Percentiles rank a stretch among this genome's conserved stretches.
phyloP scores from a whole-genome alignment of 2,113 vertebrate genomes.

The Nothobranchius kuhntae region DNA sequence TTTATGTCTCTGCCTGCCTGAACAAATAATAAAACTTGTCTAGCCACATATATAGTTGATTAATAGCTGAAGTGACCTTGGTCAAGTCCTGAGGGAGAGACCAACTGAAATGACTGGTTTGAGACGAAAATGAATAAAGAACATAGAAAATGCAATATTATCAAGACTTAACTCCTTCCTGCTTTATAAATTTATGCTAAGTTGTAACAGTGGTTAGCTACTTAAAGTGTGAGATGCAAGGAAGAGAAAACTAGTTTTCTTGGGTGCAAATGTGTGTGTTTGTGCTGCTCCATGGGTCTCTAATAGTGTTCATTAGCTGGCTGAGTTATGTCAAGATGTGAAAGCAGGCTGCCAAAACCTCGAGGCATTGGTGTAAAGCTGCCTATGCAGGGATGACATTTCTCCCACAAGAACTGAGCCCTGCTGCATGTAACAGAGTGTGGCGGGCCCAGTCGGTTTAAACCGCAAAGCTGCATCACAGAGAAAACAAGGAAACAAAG shows the following conservation, averaged over 20 bases:
- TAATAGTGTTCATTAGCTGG: slow-evolving; percentile 60
- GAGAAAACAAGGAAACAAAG: slow-evolving; percentile 31
- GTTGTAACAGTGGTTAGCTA: not conserved
- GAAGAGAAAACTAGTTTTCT: not conserved
- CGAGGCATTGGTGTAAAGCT: slow-evolving; percentile 43
- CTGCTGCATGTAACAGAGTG: slow-evolving; percentile 49
- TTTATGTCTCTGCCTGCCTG: slow-evolving; percentile 21
- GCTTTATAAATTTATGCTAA: slow-evolving; percentile 23
- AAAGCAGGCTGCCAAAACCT: slow-evolving; percentile 51
- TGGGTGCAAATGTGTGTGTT: slow-evolving; percentile 22
- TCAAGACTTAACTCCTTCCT: not conserved
- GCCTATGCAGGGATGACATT: slow-evolving; percentile 45
- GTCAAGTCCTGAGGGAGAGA: slow-evolving; percentile 2
- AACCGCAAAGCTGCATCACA: slow-evolving; percentile 42
- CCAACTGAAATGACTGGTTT: slow-evolving; percentile 3
- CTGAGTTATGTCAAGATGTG: slow-evolving; percentile 62
- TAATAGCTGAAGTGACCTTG: slow-evolving; percentile 41
- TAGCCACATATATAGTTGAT: slow-evolving; percentile 18
- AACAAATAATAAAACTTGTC: slow-evolving; percentile 35
- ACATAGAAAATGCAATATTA: not conserved
- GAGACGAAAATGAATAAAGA: slow-evolving; percentile 1
- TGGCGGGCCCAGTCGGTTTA: slow-evolving; percentile 65
- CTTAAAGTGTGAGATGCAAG: slow-evolving; percentile 2
- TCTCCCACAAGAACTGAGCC: slow-evolving; percentile 38
- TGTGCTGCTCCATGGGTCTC: slow-evolving; percentile 32